Percentiles rank a stretch among this genome's conserved stretches.
These are phyloP conservation scores for Chymomyza amoena DNA, from an alignment of 2,888 invertebrate genomes.

Conservation along the genomic window DNA sequence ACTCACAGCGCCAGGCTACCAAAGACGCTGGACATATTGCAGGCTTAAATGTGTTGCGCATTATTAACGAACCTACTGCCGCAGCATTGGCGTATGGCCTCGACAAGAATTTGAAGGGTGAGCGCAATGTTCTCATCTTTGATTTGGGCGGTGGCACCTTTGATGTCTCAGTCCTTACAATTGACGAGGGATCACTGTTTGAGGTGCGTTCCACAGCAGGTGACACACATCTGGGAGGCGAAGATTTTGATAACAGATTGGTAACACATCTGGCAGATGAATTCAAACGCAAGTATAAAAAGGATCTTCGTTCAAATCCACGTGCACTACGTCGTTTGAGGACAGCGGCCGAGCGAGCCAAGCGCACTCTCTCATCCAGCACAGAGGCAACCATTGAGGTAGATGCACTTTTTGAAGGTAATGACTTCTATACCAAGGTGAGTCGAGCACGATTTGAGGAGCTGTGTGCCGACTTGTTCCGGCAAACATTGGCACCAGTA, in stretches of 20 bases:
- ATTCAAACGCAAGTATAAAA: slow-evolving; percentile 88
- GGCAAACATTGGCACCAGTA: slow-evolving; percentile 86
- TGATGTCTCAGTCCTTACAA: slow-evolving; percentile 95
- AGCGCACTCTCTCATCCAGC: slow-evolving; percentile 88
- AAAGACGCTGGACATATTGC: slow-evolving; percentile 95
- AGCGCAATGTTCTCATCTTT: slow-evolving; percentile 88
- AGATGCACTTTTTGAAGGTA: slow-evolving; percentile 85
- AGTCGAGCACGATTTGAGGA: slow-evolving; percentile 88
- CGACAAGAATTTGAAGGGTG: slow-evolving; percentile 89
- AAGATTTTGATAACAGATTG: slow-evolving; percentile 93
- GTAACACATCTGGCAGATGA: slow-evolving; percentile 91
- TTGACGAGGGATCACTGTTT: slow-evolving; percentile 92
- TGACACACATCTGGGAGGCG: slow-evolving; percentile 95
- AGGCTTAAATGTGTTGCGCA: slow-evolving; percentile 92
- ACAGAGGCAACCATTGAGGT: slow-evolving; percentile 88
- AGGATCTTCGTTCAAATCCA: slow-evolving; percentile 83
- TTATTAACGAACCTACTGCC: slow-evolving; percentile 95
- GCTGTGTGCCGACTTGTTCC: slow-evolving; percentile 85
- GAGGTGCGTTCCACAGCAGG: slow-evolving; percentile 96
- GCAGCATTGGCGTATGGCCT: slow-evolving; percentile 95
- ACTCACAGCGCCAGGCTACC: slow-evolving; percentile 94
- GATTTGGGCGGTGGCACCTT: slow-evolving; percentile 89
- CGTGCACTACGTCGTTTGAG: slow-evolving; percentile 84
- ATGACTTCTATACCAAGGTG: slow-evolving; percentile 86
- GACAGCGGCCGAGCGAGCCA: slow-evolving; percentile 88